These are phyloP conservation scores for Heliothis subflexa DNA, from an alignment of 1,140 invertebrate species.

Conservation along the genomic window DNA sequence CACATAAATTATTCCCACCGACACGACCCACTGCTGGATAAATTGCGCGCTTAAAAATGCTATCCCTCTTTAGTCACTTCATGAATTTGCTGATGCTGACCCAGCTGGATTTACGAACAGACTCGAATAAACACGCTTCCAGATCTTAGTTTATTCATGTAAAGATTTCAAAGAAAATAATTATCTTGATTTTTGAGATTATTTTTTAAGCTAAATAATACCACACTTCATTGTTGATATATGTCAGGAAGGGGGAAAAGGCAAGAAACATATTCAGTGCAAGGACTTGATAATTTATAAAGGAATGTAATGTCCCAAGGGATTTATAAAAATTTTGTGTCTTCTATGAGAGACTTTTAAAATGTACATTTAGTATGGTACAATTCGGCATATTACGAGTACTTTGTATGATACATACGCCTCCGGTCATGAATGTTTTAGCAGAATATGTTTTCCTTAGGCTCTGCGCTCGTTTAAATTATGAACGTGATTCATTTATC, in stretches of 20 bases:
- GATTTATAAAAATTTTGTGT: constrained; percentile 13
- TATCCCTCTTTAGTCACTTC: constrained; percentile 71
- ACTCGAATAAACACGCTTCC: constrained; percentile 28
- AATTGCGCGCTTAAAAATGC: constrained; percentile 66
- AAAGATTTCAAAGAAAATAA: background rate
- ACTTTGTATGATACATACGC: constrained; percentile 37
- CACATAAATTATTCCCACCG: constrained; percentile 66
- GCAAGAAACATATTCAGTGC: no score
- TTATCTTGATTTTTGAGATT: background rate
- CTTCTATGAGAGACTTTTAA: constrained; percentile 21
- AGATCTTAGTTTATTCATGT: constrained; percentile 27
- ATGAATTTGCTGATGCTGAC: constrained; percentile 65
- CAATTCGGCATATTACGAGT: constrained; percentile 33
- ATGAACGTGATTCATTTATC: constrained; percentile 45
- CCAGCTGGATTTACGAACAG: constrained; percentile 57
- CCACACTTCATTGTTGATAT: no score
- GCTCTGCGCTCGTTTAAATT: constrained; percentile 44
- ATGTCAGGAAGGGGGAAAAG: no score
- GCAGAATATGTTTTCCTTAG: constrained; percentile 37
- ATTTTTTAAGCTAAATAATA: no score
- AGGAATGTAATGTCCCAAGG: background rate
- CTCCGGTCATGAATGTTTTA: constrained; percentile 45
- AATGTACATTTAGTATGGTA: constrained; percentile 32
- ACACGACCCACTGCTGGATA: constrained; percentile 63
- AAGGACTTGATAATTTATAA: no score